Conservation (phyloP, 23 tunicate genomes). For the Trididemnum clinides region DNA sequence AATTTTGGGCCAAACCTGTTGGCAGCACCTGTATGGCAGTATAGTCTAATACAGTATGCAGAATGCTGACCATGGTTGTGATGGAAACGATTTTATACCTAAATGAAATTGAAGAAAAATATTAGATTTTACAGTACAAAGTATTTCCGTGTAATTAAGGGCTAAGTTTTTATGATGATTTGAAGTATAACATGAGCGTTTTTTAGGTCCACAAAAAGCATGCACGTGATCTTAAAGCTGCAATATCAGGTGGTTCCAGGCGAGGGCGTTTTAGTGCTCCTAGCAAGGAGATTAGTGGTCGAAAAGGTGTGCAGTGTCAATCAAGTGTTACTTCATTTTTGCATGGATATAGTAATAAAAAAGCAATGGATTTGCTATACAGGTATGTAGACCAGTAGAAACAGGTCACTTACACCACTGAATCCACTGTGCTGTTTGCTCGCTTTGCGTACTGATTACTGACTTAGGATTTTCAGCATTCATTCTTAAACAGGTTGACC, state of each 20-base stretch:
- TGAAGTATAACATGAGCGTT: too few relatives aligned
- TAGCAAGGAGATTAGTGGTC: not conserved
- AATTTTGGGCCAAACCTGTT: not conserved
- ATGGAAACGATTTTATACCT: not conserved
- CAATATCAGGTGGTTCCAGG: slow-evolving; percentile 11
- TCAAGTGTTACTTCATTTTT: slow-evolving; percentile 15
- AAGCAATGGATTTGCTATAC: slow-evolving; percentile 3
- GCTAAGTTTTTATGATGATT: too few relatives aligned
- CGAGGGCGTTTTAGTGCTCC: not conserved
- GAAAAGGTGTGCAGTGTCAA: not conserved
- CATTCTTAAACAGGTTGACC: too few relatives aligned
- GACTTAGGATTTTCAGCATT: not conserved
- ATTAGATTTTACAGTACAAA: not conserved
- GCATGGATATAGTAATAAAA: slow-evolving; percentile 1
- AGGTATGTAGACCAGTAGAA: not conserved
- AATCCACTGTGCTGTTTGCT: not conserved
- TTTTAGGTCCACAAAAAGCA: slow-evolving; percentile 1
- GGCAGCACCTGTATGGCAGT: not conserved
- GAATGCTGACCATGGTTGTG: not conserved
- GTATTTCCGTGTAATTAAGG: too few relatives aligned
- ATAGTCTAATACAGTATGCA: not conserved
- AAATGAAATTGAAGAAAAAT: not conserved
- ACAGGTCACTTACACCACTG: not conserved
- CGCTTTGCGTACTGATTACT: not conserved
- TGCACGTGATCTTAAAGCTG: slow-evolving; percentile 1